Base-by-base conservation (phyloP, 1,140 invertebrate species). In the Steinernema khuongi region DNA sequence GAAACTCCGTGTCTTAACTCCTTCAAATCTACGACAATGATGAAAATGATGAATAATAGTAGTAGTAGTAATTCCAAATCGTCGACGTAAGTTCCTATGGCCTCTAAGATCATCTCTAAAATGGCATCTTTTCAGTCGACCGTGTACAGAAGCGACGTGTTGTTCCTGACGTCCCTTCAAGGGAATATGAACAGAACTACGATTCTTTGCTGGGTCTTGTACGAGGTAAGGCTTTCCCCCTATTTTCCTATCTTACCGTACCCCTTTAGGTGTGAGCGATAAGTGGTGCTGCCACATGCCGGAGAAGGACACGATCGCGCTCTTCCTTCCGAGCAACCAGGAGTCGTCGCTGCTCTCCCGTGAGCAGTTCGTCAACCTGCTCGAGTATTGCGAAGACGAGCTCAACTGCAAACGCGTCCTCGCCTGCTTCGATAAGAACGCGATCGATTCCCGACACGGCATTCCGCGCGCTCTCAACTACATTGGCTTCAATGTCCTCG, bases 151-250 rank as follows among this genome's bases (percentile, higher is more conserved):
- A 32, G 33, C 29, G 70, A 36, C 70, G 70, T 71, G 32, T 44
- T 71, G 70, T 44, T 71, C 70, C 70, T 71, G 70, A 71, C 70
- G 70, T 71, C 70, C 70, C 70, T 71, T 43, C 33, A 36, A 32
- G 19, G 32, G 1, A 29, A 1, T 36, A 32, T 44, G 70, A 44
- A 43, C 17, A 71, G 44, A 44, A 36, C 26, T 1, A 19, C 44
- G 28, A 44, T 71, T 32, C 32, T 26, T 36, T 71, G 32, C 26
- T 71, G 70, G 70, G 70, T n/a, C 26, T 71, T 36, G 70, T 29
- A 7, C 1, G 31, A 32, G 30, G 32, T 71, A 11, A 19, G 70
- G 1, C 18, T 43, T 29, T 32, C 1, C 11, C 17, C n/a, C n/a
- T n/a, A n/a, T n/a, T n/a, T n/a, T n/a, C n/a, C n/a, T n/a, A n/a